A percentile compares a stretch with the other conserved stretches of the same genome.
These are phyloP conservation scores for Mesorhabditis belari DNA, from an alignment of 2,888 invertebrate genomes.

Conservation along the genomic window DNA sequence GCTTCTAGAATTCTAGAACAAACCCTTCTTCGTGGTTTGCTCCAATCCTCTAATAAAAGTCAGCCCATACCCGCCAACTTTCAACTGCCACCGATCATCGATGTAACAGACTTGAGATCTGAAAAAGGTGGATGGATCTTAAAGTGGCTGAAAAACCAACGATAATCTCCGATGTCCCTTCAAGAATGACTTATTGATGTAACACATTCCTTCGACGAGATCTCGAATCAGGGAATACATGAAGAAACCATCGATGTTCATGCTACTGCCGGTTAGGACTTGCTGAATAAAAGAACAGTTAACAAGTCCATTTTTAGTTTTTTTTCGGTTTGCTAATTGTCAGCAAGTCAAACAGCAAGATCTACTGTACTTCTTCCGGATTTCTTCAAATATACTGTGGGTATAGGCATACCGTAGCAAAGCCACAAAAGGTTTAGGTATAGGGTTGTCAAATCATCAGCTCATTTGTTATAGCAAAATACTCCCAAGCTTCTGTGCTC, in stretches of 20 bases:
- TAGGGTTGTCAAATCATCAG: too few relatives aligned
- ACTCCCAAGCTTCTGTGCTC: too few relatives aligned
- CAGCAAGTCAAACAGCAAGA: too few relatives aligned
- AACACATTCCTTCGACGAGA: constrained; percentile 24
- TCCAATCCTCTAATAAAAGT: constrained; percentile 20
- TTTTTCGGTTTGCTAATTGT: too few relatives aligned
- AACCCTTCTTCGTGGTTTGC: constrained; percentile 18
- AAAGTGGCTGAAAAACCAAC: not conserved
- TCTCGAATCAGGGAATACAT: constrained; percentile 43
- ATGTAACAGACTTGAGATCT: constrained; percentile 1
- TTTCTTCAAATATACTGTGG: too few relatives aligned
- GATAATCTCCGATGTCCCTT: not conserved
- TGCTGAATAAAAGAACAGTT: not conserved
- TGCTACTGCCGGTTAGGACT: not conserved
- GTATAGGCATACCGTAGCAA: too few relatives aligned
- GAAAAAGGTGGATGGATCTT: not conserved
- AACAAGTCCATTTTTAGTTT: too few relatives aligned
- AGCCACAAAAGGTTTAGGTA: too few relatives aligned
- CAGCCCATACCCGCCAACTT: constrained; percentile 31
- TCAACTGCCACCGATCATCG: constrained; percentile 43
- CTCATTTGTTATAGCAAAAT: too few relatives aligned
- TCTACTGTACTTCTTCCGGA: too few relatives aligned
- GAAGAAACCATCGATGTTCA: constrained; percentile 42
- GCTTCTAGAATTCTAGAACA: not conserved
- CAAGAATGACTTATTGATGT: not conserved